phyloP scores from a whole-genome alignment of 1,140 invertebrate species.

The Dreissena rostriformis region DNA sequence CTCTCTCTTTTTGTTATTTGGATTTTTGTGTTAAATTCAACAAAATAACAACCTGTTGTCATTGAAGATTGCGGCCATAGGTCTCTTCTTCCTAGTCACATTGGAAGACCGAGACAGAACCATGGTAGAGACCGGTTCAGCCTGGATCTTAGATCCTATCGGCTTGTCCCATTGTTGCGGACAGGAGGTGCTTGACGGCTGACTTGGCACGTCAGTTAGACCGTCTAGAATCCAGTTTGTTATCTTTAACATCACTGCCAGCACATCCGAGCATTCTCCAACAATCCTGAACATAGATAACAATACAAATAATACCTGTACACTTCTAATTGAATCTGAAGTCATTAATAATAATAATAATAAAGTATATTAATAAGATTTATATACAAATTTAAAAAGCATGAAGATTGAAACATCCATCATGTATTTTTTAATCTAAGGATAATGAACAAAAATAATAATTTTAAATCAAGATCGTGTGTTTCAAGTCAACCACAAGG shows the following conservation, averaged over 20 bases:
- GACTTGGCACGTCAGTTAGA: neutral
- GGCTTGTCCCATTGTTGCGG: conserved; percentile 33
- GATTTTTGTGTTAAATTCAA: neutral
- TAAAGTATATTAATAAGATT: too few relatives aligned
- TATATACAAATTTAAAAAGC: too few relatives aligned
- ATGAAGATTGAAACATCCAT: too few relatives aligned
- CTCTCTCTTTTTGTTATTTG: too few relatives aligned
- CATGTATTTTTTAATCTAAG: too few relatives aligned
- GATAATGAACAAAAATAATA: too few relatives aligned
- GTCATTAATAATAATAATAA: too few relatives aligned
- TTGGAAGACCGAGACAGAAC: conserved; percentile 19
- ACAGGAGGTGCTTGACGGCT: neutral
- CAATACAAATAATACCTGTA: too few relatives aligned
- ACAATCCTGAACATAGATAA: conserved; percentile 21
- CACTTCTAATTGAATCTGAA: too few relatives aligned
- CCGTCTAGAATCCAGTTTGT: conserved; percentile 15
- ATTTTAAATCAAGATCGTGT: too few relatives aligned
- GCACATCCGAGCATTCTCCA: conserved; percentile 33
- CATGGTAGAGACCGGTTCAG: conserved; percentile 35
- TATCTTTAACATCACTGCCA: conserved; percentile 14
- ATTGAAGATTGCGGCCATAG: neutral
- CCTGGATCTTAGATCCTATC: neutral
- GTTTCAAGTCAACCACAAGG: too few relatives aligned
- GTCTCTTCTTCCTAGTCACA: conserved; percentile 7
- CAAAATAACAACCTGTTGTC: conserved; percentile 32